Percentiles rank a stretch among this genome's conserved stretches.
Conservation (phyloP, 2,797 vertebrate species). For the Rhincodon typus region DNA sequence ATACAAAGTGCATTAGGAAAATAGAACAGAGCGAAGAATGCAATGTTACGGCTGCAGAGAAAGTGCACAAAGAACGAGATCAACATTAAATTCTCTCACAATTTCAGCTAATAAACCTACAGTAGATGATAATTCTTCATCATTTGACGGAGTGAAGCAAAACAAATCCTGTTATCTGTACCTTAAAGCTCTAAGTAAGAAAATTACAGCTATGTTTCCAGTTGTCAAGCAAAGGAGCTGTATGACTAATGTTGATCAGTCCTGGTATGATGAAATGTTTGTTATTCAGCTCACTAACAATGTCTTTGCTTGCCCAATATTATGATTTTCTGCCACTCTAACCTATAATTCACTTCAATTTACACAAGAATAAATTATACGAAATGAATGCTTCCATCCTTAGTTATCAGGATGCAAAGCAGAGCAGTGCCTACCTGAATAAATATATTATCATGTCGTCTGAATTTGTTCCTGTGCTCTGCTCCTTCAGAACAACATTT, state of each 20-base stretch:
- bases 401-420: background rate
- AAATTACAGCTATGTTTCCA: background rate
- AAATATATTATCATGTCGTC: constrained; percentile 9
- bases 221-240: background rate
- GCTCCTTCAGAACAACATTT: constrained; percentile 21
- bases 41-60: no score
- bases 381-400: background rate
- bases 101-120: background rate
- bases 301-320: background rate
- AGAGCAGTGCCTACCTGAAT: background rate
- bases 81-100: no score
- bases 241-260: background rate
- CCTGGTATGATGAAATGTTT: background rate
- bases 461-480: background rate
- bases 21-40: no score
- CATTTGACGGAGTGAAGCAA: background rate
- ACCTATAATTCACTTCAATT: background rate
- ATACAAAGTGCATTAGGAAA: no score
- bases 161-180: background rate
- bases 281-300: background rate
- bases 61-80: no score
- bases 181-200: background rate
- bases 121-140: background rate
- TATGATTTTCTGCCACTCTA: background rate
- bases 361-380: background rate